Base-by-base conservation (phyloP, 2,888 invertebrate genomes). In the Ochropleura leucogaster region DNA sequence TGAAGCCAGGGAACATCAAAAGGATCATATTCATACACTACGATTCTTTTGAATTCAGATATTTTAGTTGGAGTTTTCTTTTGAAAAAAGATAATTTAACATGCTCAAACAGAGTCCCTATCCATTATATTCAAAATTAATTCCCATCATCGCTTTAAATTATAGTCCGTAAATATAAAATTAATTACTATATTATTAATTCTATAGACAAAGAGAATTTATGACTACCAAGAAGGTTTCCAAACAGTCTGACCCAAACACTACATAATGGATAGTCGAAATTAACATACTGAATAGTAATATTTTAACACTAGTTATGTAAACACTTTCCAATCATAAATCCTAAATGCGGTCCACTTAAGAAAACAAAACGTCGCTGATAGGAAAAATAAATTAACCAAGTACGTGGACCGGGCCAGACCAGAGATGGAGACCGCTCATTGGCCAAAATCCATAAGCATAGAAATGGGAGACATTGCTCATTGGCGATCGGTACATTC, bases 381-480 rank as follows among this genome's bases (percentile, higher is more conserved):
- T 86, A 84, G 83, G 82, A 89, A 91, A 90, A 90, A 89, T 89
- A 85, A 89, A 90, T 90, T 86, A 79, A 81, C 78, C 79, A 85
- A 84, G 82, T 84, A 77, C 82, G 79, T 80, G 75, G 64, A 78
- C 69, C 74, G 62, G 4, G n/a, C 44, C 44, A 44, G 62, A 44
- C 44, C 44, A 44, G 62, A 44, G 44, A 62, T 59, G 16, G 59
- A 16, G 59, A 16, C 40, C 59, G 85, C 87, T 92, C 90, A 92
- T 90, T 92, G 90, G 86, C 79, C 77, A 89, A 90, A 90, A 89
- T 87, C 87, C 82, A 93, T 93, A 92, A 92, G 91, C 92, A 92
- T 92, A 92, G 90, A 92, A 90, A 92, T 92, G 87, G 88, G 89
- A 90, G 88, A 90, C 88, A 90, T 89, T 85, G 88, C 86, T 91